Evolutionary conservation across 1,140 invertebrate species (phyloP), one percentile per base, ranked within the genome.

Genomic region (Drosophila arawakana): DNA sequence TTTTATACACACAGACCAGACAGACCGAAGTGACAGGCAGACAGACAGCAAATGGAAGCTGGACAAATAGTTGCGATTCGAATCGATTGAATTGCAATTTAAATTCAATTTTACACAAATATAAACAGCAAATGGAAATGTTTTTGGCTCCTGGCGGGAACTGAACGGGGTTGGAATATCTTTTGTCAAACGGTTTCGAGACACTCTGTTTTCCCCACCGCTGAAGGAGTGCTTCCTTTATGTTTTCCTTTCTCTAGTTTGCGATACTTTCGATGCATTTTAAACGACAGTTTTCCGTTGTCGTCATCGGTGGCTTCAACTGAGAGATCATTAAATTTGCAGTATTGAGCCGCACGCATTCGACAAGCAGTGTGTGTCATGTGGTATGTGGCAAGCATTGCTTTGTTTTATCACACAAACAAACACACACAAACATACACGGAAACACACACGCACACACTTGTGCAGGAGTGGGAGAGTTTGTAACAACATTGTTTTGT

Each of bases 31-130:
- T 21, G 18, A 9, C 25, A 18, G 50, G 43, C 58, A 60, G 25
- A 35, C 0, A 34, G 13, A 61, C 15, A 35, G 44, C 25, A 30
- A 30, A 30, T 60, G 18, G 13, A 50, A n/a, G 18, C 15, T 50
- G 54, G 15, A 35, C 30, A 58, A 58, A 73, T 59, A 59, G 46
- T 59, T 67, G 39, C 30, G 8, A 63, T 73, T 67, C 44, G 60
- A 76, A 84, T 76, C 81, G 70, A 83, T 83, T 80, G 74, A 81
- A 73, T 81, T 76, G 71, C 76, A 86, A 78, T 81, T 78, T 69
- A 81, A 78, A 81, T 81, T 78, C 75, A 70, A 86, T 76, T 85
- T 81, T 70, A 61, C 59, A 75, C 69, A 84, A 78, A 80, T 68
- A 69, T 55, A 57, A n/a, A 54, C 46, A 50, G 35, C 41, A 37